Evolutionary conservation across 2,888 invertebrate species (phyloP).

Genomic region (Therioaphis trifolii): DNA sequence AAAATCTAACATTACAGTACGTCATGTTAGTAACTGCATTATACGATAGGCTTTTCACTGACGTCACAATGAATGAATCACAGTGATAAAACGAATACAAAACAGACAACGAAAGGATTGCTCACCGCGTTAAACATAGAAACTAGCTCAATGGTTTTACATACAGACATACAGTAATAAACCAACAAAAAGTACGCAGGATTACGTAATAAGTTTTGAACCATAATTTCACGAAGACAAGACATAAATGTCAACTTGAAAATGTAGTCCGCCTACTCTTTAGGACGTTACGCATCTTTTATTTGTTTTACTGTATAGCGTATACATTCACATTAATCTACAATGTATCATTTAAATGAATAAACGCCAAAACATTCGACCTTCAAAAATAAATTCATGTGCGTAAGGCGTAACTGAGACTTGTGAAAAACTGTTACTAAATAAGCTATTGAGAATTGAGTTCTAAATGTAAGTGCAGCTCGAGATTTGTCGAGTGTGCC

Average conservation of each 20-base stretch:
- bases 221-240: background rate
- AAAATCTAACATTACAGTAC: background rate
- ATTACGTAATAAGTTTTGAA: background rate
- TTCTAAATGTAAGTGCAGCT: no score
- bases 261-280: background rate
- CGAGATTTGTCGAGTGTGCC: no score
- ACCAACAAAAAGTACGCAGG: background rate
- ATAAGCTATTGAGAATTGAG: background rate
- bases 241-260: background rate
- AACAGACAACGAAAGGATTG: background rate
- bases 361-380: background rate
- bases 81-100: background rate
- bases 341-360: background rate
- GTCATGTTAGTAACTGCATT: background rate
- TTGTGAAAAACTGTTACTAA: background rate
- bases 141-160: background rate
- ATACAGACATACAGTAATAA: background rate
- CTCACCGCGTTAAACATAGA: background rate
- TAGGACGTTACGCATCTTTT: background rate
- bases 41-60: background rate
- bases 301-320: background rate
- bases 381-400: background rate
- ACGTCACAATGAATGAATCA: slow-evolving; percentile 15
- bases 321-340: background rate
- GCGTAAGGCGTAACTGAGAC: no score